Conservation (phyloP, 2,888 invertebrate species). For the Tryphoninae sp. region DNA sequence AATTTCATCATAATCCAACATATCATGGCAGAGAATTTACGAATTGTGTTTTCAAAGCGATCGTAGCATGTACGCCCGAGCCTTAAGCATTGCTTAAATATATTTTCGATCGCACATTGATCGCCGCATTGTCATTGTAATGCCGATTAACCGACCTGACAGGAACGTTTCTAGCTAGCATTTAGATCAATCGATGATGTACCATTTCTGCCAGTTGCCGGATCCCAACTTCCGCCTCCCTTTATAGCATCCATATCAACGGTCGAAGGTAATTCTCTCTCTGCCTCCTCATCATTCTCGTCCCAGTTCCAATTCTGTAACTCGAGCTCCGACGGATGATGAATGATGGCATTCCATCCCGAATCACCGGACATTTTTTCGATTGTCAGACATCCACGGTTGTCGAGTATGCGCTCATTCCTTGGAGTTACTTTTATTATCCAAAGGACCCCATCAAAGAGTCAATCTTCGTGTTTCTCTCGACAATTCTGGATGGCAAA, state of each 20-base stretch:
- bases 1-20: too few species aligned
- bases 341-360: constrained; percentile 84
- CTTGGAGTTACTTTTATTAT: constrained; percentile 64
- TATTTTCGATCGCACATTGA: too few species aligned
- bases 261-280: constrained; percentile 85
- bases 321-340: constrained; percentile 83
- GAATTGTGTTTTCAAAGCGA: too few species aligned
- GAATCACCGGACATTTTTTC: constrained; percentile 80
- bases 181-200: constrained; percentile 38
- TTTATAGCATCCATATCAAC: constrained; percentile 87
- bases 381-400: constrained; percentile 75
- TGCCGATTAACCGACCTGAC: too few species aligned
- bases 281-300: constrained; percentile 84
- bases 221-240: constrained; percentile 81
- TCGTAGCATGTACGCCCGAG: too few species aligned
- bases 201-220: constrained; percentile 78
- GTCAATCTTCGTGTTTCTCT: not conserved
- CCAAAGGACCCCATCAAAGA: constrained; percentile 1
- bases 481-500: not conserved
- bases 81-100: too few species aligned
- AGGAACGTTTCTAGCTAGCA: not conserved
- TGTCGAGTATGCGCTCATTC: constrained; percentile 73
- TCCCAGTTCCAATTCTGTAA: constrained; percentile 80
- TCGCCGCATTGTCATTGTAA: too few species aligned
- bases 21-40: too few species aligned